phyloP scores from a whole-genome alignment of 1,140 invertebrate species.

The Drosophila quadrilineata region DNA sequence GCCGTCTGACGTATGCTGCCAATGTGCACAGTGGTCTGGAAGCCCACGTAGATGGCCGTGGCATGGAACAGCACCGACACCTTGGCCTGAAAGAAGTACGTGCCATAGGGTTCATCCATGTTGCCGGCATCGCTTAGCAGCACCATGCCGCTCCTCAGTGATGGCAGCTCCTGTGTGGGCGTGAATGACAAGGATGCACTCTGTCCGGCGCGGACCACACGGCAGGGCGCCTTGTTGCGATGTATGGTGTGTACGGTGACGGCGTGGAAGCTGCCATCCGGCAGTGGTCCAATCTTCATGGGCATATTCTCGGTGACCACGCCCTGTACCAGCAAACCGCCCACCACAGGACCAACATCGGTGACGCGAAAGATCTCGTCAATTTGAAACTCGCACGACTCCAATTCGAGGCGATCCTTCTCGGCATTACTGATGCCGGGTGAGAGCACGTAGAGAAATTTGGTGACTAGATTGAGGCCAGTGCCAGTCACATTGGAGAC shows the following conservation, averaged over 20 bases:
- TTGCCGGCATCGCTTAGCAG: conserved; percentile 83
- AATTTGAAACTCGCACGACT: conserved; percentile 93
- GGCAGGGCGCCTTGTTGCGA: conserved; percentile 93
- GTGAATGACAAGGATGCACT: conserved; percentile 93
- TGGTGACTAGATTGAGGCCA: conserved; percentile 90
- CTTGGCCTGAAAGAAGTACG: conserved; percentile 92
- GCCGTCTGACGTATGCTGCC: conserved; percentile 97
- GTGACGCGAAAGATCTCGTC: conserved; percentile 95
- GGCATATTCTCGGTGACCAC: conserved; percentile 89
- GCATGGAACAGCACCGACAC: conserved; percentile 92
- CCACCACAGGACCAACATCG: conserved; percentile 91
- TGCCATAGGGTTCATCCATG: conserved; percentile 84
- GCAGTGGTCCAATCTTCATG: conserved; percentile 87
- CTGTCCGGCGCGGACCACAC: conserved; percentile 93
- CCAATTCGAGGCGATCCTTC: conserved; percentile 88
- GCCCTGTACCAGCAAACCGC: conserved; percentile 92
- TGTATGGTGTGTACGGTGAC: conserved; percentile 93
- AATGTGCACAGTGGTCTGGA: conserved; percentile 96
- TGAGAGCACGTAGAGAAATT: conserved; percentile 89
- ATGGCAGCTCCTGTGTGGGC: conserved; percentile 82
- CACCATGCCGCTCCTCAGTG: conserved; percentile 92
- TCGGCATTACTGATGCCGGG: conserved; percentile 87
- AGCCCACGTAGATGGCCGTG: conserved; percentile 90
- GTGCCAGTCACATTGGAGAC: conserved; percentile 97
- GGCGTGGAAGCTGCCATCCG: conserved; percentile 90